These are phyloP conservation scores for Lepus townsendii DNA, from an alignment of 2,797 vertebrate species.

Conservation along the genomic window DNA sequence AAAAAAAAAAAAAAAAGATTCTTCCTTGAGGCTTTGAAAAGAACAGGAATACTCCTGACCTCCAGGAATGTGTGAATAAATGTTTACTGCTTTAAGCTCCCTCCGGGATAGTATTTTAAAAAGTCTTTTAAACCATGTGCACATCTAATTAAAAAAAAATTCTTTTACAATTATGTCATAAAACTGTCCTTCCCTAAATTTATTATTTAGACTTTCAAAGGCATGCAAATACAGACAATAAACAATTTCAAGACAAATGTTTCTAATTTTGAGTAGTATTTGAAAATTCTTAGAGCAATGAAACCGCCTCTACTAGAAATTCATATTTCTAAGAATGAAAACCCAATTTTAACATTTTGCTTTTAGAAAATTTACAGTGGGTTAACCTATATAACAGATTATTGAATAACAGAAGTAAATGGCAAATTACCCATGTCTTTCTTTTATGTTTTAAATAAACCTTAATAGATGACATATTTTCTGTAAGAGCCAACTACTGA, in stretches of 20 bases:
- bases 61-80: neutral
- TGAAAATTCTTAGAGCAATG: constrained; percentile 29
- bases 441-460: constrained; percentile 40
- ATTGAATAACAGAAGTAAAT: neutral
- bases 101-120: neutral
- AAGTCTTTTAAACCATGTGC: neutral
- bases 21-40: neutral
- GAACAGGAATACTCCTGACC: neutral
- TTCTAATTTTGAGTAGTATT: constrained; percentile 7
- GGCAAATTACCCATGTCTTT: neutral
- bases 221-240: neutral
- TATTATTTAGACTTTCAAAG: constrained; percentile 20
- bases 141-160: neutral
- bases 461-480: constrained; percentile 28
- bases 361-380: constrained; percentile 29
- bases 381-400: neutral
- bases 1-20: neutral
- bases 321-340: constrained; percentile 45
- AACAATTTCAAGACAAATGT: constrained; percentile 29
- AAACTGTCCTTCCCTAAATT: constrained; percentile 13
- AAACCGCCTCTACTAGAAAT: neutral
- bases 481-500: neutral
- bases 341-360: neutral
- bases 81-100: neutral
- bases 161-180: neutral